Percentiles rank a stretch among this genome's conserved stretches.
Conservation (phyloP, 2,797 vertebrate species). For the Falco biarmicus region DNA sequence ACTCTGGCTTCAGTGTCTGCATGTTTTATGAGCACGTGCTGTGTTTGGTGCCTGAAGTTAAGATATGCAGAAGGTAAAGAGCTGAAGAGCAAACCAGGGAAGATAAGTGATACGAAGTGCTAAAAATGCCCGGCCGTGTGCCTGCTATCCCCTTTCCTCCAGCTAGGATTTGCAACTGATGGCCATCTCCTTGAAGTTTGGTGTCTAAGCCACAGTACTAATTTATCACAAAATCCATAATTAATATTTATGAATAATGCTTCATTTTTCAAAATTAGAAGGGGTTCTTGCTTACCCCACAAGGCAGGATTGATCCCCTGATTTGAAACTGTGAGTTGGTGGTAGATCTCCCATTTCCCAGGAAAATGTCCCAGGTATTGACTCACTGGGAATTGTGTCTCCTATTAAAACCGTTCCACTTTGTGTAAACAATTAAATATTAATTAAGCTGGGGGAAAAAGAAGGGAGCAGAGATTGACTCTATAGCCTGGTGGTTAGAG, state of each 20-base stretch:
- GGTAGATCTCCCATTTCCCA: neutral
- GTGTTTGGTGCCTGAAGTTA: neutral
- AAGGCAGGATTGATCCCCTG: neutral
- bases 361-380: neutral
- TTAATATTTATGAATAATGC: neutral
- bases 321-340: neutral
- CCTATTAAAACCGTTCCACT: conserved; percentile 48
- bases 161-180: neutral
- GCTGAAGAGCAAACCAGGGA: neutral
- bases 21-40: neutral
- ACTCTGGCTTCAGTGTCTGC: neutral
- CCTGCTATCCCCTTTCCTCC: neutral
- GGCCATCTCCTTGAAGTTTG: neutral
- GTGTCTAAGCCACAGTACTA: neutral
- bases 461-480: conserved; percentile 28
- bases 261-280: neutral
- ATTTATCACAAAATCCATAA: neutral
- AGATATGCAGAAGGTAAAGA: neutral
- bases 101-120: neutral
- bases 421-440: conserved; percentile 67
- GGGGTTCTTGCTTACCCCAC: neutral
- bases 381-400: conserved; percentile 15
- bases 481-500: conserved; percentile 52
- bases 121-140: neutral
- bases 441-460: conserved; percentile 32